Conservation (phyloP, 2,888 invertebrate genomes). For the Gasteruption jaculator region DNA sequence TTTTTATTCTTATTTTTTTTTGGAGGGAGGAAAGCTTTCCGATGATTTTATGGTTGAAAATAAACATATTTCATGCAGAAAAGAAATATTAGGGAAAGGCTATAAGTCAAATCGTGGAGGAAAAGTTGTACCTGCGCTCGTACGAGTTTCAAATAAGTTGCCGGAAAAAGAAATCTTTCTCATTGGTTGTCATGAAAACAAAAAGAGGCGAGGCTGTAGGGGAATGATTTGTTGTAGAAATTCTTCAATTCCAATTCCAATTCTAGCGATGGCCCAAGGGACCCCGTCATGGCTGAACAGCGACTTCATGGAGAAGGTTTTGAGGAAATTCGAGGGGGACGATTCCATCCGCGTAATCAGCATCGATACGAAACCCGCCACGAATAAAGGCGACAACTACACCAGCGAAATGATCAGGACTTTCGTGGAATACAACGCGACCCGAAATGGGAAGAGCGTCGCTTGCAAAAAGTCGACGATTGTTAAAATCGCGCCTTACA, state of each 20-base stretch:
- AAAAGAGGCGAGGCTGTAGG: too few relatives aligned
- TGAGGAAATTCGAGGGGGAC: conserved; percentile 35
- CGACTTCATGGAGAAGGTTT: conserved; percentile 34
- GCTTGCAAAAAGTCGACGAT: conserved; percentile 35
- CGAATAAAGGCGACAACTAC: conserved; percentile 46
- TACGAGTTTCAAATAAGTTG: too few relatives aligned
- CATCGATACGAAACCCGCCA: conserved; percentile 36
- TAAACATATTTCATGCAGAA: too few relatives aligned
- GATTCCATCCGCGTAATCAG: conserved; percentile 33
- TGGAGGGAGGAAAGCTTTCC: too few relatives aligned
- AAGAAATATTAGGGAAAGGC: too few relatives aligned
- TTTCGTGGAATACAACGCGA: conserved; percentile 27
- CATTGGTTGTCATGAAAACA: too few relatives aligned
- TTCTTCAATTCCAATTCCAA: conserved; percentile 35
- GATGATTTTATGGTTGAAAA: too few relatives aligned
- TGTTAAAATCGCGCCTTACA: conserved; percentile 47
- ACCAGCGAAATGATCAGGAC: conserved; percentile 44
- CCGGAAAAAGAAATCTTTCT: too few relatives aligned
- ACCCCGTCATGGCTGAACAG: conserved; percentile 36
- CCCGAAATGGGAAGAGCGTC: conserved; percentile 20
- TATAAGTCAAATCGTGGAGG: too few relatives aligned
- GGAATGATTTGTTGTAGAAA: conserved; percentile 34
- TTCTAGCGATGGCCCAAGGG: conserved; percentile 33
- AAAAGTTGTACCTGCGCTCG: too few relatives aligned
- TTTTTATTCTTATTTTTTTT: too few relatives aligned